Evolutionary conservation across 2,888 invertebrate species (phyloP).

Genomic region (Keiferia lycopersicella): DNA sequence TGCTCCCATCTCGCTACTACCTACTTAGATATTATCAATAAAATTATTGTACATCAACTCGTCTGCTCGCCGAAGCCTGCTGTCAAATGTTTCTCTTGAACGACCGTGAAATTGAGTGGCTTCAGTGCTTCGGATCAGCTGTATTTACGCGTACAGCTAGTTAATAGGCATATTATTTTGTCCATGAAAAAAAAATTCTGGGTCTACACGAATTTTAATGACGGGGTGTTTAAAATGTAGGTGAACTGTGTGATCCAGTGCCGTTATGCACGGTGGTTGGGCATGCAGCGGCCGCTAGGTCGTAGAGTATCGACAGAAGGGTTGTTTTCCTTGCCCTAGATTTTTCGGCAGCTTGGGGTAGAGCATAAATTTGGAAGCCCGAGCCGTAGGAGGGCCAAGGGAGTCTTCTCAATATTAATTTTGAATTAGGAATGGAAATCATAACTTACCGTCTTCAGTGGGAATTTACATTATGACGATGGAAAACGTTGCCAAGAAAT

Average conservation of each 20-base stretch:
- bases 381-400: background rate
- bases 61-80: conserved; percentile 57
- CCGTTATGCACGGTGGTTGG: conserved; percentile 1
- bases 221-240: background rate
- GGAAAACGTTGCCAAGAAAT: background rate
- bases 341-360: conserved; percentile 41
- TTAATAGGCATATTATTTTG: background rate
- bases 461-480: conserved; percentile 4
- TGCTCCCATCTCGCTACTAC: conserved; percentile 73
- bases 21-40: conserved; percentile 79
- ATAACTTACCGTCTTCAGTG: conserved; percentile 13
- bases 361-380: conserved; percentile 37
- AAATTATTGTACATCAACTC: conserved; percentile 75
- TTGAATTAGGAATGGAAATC: conserved; percentile 18
- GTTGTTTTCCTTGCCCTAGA: conserved; percentile 47
- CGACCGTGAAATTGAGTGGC: conserved; percentile 48
- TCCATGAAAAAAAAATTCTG: background rate
- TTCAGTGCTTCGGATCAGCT: conserved; percentile 26
- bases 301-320: conserved; percentile 38
- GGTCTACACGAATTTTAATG: background rate
- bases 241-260: background rate
- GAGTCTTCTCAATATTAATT: conserved; percentile 23
- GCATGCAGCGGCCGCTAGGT: conserved; percentile 2
- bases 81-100: conserved; percentile 55
- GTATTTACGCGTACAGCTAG: background rate